Percentiles rank a stretch among this genome's conserved stretches.
These are phyloP conservation scores for Macrophya alboannulata DNA, from an alignment of 2,888 invertebrate genomes.

Conservation along the genomic window DNA sequence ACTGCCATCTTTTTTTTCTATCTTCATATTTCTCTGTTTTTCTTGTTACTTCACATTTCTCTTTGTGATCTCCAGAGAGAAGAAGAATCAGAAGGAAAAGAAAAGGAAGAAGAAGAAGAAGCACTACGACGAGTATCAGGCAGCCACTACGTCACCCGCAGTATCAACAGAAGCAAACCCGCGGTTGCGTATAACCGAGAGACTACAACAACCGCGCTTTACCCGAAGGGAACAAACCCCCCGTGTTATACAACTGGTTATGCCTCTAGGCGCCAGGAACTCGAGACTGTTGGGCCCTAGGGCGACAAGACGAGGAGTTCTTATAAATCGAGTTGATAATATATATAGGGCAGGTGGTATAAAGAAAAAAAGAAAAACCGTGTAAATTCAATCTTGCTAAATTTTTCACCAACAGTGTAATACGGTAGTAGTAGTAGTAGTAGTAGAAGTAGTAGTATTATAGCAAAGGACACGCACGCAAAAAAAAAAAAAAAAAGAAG, in stretches of 20 bases:
- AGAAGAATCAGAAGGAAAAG: neutral
- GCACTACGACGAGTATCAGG: neutral
- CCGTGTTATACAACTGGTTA: slow-evolving; percentile 44
- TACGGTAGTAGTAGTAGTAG: neutral
- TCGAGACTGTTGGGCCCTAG: slow-evolving; percentile 27
- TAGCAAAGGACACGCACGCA: neutral
- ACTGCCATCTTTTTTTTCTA: neutral
- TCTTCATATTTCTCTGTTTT: no score
- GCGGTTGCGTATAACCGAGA: slow-evolving; percentile 22
- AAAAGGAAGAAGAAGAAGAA: no score
- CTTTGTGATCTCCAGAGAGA: slow-evolving; percentile 47
- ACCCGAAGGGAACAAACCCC: neutral
- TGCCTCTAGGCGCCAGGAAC: slow-evolving; percentile 36
- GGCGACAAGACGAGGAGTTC: slow-evolving; percentile 3
- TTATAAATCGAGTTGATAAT: slow-evolving; percentile 26
- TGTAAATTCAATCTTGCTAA: slow-evolving; percentile 28
- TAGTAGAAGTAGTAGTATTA: neutral
- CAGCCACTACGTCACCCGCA: slow-evolving; percentile 44
- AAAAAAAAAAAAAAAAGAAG: neutral
- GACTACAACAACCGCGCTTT: slow-evolving; percentile 11
- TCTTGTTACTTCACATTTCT: slow-evolving; percentile 43
- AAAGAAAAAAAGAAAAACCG: neutral
- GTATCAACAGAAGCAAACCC: neutral
- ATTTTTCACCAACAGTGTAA: neutral
- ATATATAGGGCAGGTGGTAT: slow-evolving; percentile 33